Evolutionary conservation across 2,888 invertebrate species (phyloP).

Genomic region (Hypomecis atomaria): DNA sequence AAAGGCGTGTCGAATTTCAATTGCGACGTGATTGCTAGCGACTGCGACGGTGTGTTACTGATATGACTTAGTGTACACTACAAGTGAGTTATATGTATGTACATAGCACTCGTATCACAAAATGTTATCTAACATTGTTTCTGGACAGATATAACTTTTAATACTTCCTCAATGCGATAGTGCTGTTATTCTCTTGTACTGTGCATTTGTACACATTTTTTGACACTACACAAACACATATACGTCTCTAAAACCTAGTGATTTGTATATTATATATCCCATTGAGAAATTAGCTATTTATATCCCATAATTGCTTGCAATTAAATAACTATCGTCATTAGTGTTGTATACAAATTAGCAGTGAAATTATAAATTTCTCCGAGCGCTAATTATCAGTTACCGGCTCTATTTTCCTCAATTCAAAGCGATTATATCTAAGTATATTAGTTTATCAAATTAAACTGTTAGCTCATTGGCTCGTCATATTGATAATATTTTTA

Average conservation of each 20-base stretch:
- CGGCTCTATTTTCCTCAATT: constrained; percentile 9
- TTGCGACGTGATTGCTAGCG: background rate
- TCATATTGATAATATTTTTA: background rate
- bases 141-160: too few relatives aligned
- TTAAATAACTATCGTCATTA: background rate
- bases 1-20: too few relatives aligned
- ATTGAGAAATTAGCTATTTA: too few relatives aligned
- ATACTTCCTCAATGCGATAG: background rate
- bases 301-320: background rate
- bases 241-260: background rate
- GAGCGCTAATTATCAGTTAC: background rate
- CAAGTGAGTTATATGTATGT: too few relatives aligned
- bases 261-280: too few relatives aligned
- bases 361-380: constrained; percentile 5
- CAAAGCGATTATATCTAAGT: background rate
- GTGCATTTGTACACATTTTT: background rate
- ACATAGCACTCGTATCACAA: background rate
- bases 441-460: background rate
- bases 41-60: constrained; percentile 2
- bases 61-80: background rate
- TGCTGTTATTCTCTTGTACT: background rate
- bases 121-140: background rate
- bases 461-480: background rate
- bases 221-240: background rate
- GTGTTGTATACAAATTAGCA: background rate